phyloP scores from a whole-genome alignment of 2,113 vertebrate genomes.

The Burhinus bistriatus region DNA sequence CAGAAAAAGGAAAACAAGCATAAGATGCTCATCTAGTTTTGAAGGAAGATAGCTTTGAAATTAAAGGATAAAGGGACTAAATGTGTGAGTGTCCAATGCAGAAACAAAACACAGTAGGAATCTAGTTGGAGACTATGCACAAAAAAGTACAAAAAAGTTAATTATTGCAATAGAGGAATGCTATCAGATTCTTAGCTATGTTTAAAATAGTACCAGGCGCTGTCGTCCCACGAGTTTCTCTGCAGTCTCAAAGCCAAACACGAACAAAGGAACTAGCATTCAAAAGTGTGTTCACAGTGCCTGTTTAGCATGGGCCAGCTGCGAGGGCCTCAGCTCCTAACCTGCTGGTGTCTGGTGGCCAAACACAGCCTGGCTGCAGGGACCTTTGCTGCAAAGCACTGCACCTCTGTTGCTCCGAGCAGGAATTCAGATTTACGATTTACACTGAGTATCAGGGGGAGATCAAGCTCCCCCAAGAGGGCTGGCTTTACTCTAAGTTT shows the following conservation, averaged over 20 bases:
- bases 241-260: neutral
- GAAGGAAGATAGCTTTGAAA: neutral
- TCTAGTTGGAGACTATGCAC: neutral
- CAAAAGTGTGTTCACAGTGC: neutral
- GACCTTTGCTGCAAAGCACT: neutral
- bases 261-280: rapidly evolving
- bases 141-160: neutral
- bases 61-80: neutral
- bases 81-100: neutral
- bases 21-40: neutral
- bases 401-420: neutral
- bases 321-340: rapidly evolving
- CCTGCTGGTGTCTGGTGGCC: too few relatives aligned
- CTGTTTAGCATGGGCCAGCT: neutral
- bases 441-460: neutral
- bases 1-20: neutral
- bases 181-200: neutral
- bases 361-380: neutral
- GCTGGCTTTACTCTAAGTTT: neutral
- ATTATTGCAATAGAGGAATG: neutral
- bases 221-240: neutral
- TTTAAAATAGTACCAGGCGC: neutral
- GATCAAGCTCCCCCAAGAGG: neutral
- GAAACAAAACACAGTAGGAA: neutral
- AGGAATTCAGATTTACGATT: neutral